Evolutionary conservation across 37 sponge, comb jelly and placozoan species (phyloP).

Genomic region (Agelas oroides): DNA sequence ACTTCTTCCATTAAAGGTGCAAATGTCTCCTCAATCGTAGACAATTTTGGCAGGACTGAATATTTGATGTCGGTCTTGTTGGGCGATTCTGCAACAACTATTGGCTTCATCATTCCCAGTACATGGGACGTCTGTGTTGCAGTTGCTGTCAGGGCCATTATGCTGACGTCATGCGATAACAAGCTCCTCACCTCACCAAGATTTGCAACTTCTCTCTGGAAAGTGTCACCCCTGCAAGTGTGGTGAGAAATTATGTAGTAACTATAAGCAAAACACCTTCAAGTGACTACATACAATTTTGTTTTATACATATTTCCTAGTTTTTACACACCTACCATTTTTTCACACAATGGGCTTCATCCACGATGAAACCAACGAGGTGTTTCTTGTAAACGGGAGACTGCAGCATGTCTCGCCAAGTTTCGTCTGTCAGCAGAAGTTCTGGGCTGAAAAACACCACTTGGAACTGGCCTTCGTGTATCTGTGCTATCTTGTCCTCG

Average conservation of each 20-base stretch:
- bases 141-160: too few relatives aligned
- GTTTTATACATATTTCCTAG: neutral
- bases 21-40: too few relatives aligned
- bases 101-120: too few relatives aligned
- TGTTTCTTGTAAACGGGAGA: neutral
- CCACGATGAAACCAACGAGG: constrained; percentile 10
- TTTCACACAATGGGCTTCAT: constrained; percentile 29
- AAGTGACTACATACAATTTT: neutral
- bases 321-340: neutral
- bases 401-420: constrained; percentile 8
- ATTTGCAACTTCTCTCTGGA: too few relatives aligned
- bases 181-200: too few relatives aligned
- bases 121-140: too few relatives aligned
- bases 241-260: neutral
- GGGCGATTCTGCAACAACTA: too few relatives aligned
- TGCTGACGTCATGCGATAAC: too few relatives aligned
- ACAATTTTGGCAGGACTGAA: too few relatives aligned
- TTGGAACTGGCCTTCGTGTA: neutral
- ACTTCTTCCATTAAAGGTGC: too few relatives aligned
- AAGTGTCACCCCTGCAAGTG: too few relatives aligned
- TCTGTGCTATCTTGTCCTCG: neutral
- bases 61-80: too few relatives aligned
- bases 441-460: constrained; percentile 16
- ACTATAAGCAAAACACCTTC: neutral
- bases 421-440: neutral